Evolutionary conservation across 1,140 invertebrate species (phyloP).

Genomic region (Harpegnathos saltator): DNA sequence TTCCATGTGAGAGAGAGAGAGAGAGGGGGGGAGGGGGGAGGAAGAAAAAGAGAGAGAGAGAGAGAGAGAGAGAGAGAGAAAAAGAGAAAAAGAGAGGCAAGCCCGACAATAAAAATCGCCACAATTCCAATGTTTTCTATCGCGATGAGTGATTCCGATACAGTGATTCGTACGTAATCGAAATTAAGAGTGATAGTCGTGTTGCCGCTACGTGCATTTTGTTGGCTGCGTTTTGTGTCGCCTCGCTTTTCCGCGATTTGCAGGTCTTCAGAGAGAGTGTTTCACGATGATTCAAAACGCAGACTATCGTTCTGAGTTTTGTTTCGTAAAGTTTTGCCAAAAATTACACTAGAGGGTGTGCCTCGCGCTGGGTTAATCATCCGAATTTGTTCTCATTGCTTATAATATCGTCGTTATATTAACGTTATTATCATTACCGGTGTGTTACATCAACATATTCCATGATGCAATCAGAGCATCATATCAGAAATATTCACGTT

Average conservation of each 20-base stretch:
- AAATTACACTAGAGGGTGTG: not conserved
- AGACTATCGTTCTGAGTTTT: not conserved
- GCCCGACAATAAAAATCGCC: constrained; percentile 57
- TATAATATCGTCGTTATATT: too few relatives aligned
- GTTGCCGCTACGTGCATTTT: constrained; percentile 14
- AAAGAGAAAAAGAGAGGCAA: too few relatives aligned
- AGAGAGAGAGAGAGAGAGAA: too few relatives aligned
- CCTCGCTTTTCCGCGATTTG: constrained; percentile 38
- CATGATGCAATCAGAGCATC: constrained; percentile 7
- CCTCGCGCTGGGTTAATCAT: constrained; percentile 13
- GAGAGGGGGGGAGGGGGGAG: too few relatives aligned
- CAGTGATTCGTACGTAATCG: constrained; percentile 15
- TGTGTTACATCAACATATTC: constrained; percentile 46
- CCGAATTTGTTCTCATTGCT: constrained; percentile 23
- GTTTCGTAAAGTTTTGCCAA: constrained; percentile 12
- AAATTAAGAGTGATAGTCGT: constrained; percentile 23
- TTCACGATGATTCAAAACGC: not conserved
- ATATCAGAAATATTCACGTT: not conserved
- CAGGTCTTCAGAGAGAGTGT: constrained; percentile 10
- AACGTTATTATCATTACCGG: too few relatives aligned
- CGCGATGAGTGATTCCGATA: constrained; percentile 45
- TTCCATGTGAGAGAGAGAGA: too few relatives aligned
- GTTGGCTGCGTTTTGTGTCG: constrained; percentile 40
- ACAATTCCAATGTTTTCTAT: constrained; percentile 38
- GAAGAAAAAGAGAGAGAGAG: too few relatives aligned